Conservation (phyloP, 2,113 vertebrate species). For the Patagioenas fasciata region DNA sequence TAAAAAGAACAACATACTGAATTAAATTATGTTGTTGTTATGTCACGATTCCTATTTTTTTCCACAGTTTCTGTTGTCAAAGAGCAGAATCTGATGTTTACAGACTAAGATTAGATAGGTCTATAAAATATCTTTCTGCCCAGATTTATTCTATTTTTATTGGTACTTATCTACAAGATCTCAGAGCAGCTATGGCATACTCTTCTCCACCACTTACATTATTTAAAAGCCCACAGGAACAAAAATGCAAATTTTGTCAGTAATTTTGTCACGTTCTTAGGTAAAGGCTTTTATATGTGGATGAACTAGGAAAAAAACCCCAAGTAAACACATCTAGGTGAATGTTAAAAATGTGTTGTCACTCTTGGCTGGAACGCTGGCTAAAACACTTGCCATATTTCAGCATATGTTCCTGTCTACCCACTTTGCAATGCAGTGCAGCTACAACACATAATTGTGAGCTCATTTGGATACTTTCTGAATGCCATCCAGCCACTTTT, state of each 20-base stretch:
- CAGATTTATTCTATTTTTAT: not conserved
- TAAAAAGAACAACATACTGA: constrained; percentile 9
- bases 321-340: not conserved
- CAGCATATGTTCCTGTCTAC: constrained; percentile 18
- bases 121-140: not conserved
- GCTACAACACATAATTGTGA: constrained; percentile 32
- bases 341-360: constrained; percentile 18
- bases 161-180: not conserved
- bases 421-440: not conserved
- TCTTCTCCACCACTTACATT: rapidly evolving
- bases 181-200: not conserved
- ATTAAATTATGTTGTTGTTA: constrained; percentile 7
- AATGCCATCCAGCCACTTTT: not conserved
- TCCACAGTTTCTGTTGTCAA: not conserved
- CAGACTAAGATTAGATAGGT: not conserved
- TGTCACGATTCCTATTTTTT: not conserved
- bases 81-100: not conserved
- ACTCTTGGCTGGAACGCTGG: not conserved
- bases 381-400: constrained; percentile 7
- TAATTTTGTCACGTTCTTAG: not conserved
- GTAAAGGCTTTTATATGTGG: not conserved
- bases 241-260: not conserved
- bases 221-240: not conserved
- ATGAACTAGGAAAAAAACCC: not conserved
- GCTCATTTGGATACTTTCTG: constrained; percentile 26